phyloP scores from a whole-genome alignment of 2,797 vertebrate species.

The Mastacembelus armatus region DNA sequence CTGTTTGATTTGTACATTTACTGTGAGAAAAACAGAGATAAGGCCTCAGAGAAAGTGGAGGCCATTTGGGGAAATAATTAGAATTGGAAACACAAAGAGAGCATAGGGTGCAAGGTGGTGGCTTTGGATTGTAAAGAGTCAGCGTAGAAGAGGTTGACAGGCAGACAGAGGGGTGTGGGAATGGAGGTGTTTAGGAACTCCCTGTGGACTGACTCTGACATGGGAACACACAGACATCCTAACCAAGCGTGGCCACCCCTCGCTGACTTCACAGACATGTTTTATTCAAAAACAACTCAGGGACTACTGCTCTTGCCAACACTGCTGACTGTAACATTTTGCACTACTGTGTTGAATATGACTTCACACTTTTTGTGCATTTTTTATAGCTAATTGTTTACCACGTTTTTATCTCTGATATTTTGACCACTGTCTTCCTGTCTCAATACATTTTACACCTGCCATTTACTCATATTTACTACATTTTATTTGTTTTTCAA shows the following conservation, averaged over 20 bases:
- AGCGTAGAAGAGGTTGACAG: slow-evolving; percentile 8
- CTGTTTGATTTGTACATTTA: slow-evolving; percentile 68
- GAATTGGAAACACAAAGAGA: slow-evolving; percentile 22
- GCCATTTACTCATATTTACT: too few relatives aligned
- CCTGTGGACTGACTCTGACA: slow-evolving; percentile 64
- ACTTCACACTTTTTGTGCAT: too few relatives aligned
- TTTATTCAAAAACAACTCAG: background rate
- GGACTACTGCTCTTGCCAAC: too few relatives aligned
- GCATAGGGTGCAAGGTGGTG: slow-evolving; percentile 11
- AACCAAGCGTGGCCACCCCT: slow-evolving; percentile 68
- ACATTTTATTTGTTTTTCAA: too few relatives aligned
- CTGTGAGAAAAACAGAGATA: slow-evolving; percentile 79
- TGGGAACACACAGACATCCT: slow-evolving; percentile 68
- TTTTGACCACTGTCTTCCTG: too few relatives aligned
- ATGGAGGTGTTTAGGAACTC: slow-evolving; percentile 74
- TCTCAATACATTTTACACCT: too few relatives aligned
- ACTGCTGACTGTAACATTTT: too few relatives aligned
- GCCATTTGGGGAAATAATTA: slow-evolving; percentile 40
- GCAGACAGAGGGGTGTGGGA: slow-evolving; percentile 63
- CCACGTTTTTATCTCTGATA: too few relatives aligned
- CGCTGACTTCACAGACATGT: slow-evolving; percentile 51
- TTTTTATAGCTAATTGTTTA: too few relatives aligned
- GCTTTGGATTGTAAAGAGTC: slow-evolving; percentile 17
- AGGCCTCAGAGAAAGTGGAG: slow-evolving; percentile 46
- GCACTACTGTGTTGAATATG: too few relatives aligned